Base-by-base conservation (phyloP, 2,113 vertebrate species). In the Ameiurus melas region DNA sequence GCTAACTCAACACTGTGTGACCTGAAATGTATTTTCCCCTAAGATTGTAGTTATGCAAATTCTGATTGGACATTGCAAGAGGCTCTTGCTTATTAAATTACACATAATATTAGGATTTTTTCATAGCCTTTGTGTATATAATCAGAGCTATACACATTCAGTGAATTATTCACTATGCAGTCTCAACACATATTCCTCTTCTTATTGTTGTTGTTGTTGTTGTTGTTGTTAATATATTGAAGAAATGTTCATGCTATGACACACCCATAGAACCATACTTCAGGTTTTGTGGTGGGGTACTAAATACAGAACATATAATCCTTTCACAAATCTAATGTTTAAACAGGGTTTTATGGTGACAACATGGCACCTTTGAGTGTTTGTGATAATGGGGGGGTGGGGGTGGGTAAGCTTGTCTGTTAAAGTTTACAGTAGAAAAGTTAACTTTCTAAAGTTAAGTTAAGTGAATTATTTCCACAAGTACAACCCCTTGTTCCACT, bases 1-100 rank as follows among this genome's bases (percentile, higher is more conserved):
- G 73, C 53, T 87, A 17, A 68, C 47, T 66, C 30, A 83, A 88
- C 85, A 82, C 90, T 85, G 88, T 88, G 82, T 79, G 89, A 87
- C 87, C 79, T 88, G 88, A 58, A 81, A 81, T 58, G 53, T 9
- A 33, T 58, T 30, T 57, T 33, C 53, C 51, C n/a, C 17, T 57
- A 58, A 58, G 79, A 57, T 57, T 10, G 27, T 57, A 30, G 51
- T 78, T 78, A 78, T 78, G 43, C 75, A 78, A 81, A 33, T 58
- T 58, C 8, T 36, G 14, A 33, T 81, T 81, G 79, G 53, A 58
- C n/a, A 58, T 81, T 30, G 55, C 53, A 71, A 70, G 64, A 30
- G n/a, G 19, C 17, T 85, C 17, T 55, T 19, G 51, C 17, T 51
- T 12, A 68, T 55, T 55, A 47, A 55, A 55, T 33, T 55, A 7